Conservation (phyloP, 2,888 invertebrate species). For the Harmothoe impar region DNA sequence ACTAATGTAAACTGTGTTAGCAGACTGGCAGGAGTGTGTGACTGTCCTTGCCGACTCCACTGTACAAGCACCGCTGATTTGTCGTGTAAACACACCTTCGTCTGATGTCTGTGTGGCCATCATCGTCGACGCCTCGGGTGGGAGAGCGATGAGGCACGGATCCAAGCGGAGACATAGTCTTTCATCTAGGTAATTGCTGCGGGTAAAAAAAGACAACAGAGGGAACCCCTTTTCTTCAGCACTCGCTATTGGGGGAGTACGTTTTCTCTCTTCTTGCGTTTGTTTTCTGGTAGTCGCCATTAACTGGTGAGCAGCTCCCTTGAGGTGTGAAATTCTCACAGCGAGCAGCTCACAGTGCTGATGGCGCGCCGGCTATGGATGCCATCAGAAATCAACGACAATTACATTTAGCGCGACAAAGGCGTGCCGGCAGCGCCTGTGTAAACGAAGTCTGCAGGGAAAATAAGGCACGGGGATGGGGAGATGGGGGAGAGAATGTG, state of each 20-base stretch:
- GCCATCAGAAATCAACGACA: constrained; percentile 47
- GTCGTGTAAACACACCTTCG: no score
- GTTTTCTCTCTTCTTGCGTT: background rate
- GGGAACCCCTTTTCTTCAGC: constrained; percentile 1
- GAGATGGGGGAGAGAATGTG: background rate
- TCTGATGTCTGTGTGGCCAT: background rate
- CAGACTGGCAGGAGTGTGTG: no score
- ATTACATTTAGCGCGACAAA: constrained; percentile 33
- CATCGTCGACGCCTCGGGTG: background rate
- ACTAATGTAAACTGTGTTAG: no score
- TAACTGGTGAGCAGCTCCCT: background rate
- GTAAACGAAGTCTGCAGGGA: background rate
- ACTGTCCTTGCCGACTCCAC: no score
- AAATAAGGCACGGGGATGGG: background rate
- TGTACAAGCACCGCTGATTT: no score
- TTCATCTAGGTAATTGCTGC: constrained; percentile 50
- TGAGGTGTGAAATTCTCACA: constrained; percentile 39
- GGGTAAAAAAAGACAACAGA: constrained; percentile 42
- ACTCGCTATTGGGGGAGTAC: background rate
- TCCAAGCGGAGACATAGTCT: constrained; percentile 35
- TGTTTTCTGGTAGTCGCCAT: background rate
- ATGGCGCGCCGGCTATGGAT: background rate
- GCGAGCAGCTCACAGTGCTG: background rate
- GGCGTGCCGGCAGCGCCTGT: background rate
- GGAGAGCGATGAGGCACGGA: constrained; percentile 13